Evolutionary conservation across 2,113 vertebrate genomes (phyloP).

Genomic region (Nycticryphes semicollaris): DNA sequence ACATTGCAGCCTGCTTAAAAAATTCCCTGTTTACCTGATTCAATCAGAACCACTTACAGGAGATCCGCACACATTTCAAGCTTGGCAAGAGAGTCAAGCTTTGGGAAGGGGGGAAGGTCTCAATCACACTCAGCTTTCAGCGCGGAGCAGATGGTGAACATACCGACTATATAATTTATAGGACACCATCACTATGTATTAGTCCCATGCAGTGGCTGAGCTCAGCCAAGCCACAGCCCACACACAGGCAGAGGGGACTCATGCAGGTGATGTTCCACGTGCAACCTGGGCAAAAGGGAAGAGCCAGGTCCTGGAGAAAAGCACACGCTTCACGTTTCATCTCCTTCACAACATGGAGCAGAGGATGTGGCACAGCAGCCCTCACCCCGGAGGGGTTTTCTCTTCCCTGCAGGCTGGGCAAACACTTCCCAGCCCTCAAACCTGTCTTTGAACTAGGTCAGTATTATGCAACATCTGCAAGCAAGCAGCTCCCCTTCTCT

Average conservation of each 20-base stretch:
- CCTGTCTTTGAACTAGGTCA: slow-evolving; percentile 4
- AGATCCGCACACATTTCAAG: slow-evolving; percentile 4
- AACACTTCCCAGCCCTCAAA: neutral
- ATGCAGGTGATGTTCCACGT: neutral
- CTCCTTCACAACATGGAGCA: neutral
- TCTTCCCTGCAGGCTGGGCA: neutral
- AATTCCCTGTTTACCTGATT: slow-evolving; percentile 54
- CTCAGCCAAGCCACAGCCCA: neutral
- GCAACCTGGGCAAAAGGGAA: neutral
- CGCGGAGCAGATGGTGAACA: slow-evolving; percentile 23
- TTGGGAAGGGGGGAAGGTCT: slow-evolving; percentile 38
- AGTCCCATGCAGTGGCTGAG: slow-evolving; percentile 12
- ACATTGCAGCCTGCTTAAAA: slow-evolving; percentile 38
- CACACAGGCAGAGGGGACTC: neutral
- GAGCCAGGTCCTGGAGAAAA: neutral
- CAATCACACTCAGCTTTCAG: slow-evolving; percentile 38
- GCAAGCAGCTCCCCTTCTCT: neutral
- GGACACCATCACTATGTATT: slow-evolving; percentile 26
- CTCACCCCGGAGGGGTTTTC: neutral
- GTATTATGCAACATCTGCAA: slow-evolving; percentile 20
- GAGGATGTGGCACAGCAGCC: neutral
- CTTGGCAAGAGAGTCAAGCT: slow-evolving; percentile 13
- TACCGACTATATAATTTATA: slow-evolving; percentile 46
- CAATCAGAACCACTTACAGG: slow-evolving; percentile 52
- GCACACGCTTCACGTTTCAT: neutral